Evolutionary conservation across 1,140 invertebrate species (phyloP).

Genomic region (Cryptotermes secundus): DNA sequence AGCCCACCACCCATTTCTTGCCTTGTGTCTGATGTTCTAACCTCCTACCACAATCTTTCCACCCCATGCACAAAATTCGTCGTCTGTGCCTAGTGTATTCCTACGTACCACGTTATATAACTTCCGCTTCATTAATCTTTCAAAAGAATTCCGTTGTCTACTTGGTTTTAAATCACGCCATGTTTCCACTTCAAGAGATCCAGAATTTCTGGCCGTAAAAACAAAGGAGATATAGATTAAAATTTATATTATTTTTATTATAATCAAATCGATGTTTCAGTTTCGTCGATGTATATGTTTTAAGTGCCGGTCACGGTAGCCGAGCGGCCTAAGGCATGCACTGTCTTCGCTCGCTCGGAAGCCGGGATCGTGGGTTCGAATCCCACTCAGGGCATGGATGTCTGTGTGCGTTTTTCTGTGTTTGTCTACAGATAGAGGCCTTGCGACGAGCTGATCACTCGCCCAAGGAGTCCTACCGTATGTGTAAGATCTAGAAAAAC

Average conservation of each 20-base stretch:
- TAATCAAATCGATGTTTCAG: background rate
- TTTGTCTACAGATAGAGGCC: too few species aligned
- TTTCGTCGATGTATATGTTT: background rate
- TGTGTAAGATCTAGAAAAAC: too few species aligned
- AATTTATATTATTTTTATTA: background rate
- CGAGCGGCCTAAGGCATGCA: too few species aligned
- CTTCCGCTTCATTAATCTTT: conserved; percentile 17
- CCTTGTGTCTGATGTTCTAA: background rate
- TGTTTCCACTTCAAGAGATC: background rate
- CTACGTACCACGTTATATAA: background rate
- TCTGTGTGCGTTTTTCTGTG: too few species aligned
- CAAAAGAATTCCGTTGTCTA: conserved; percentile 8
- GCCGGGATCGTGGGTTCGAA: too few species aligned
- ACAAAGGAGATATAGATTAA: background rate
- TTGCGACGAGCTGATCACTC: too few species aligned
- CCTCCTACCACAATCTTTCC: background rate
- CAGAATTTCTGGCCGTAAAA: background rate
- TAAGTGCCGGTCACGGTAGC: too few species aligned
- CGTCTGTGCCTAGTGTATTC: background rate
- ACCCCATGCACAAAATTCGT: background rate
- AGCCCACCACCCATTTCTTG: background rate
- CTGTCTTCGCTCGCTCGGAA: too few species aligned
- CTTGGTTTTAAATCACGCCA: conserved; percentile 3
- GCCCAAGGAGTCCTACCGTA: too few species aligned
- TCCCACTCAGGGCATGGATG: too few species aligned